Percentiles rank a stretch among this genome's conserved stretches.
These are phyloP conservation scores for Poecile atricapillus DNA, from an alignment of 2,113 vertebrate genomes.

Conservation along the genomic window DNA sequence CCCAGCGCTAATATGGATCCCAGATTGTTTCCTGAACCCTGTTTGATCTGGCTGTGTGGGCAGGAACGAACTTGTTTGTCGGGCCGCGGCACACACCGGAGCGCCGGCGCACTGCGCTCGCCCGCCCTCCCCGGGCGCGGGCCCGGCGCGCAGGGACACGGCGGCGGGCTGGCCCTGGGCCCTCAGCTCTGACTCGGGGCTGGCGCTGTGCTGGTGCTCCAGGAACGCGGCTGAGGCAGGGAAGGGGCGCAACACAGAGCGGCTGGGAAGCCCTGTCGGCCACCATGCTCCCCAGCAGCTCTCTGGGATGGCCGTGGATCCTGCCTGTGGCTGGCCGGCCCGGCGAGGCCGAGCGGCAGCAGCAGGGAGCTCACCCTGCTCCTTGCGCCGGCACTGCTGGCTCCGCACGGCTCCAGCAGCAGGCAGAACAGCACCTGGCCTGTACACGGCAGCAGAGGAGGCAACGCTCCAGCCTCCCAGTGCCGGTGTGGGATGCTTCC, in stretches of 20 bases:
- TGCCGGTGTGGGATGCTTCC: fast-evolving
- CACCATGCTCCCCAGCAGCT: fast-evolving
- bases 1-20: background rate
- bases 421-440: fast-evolving
- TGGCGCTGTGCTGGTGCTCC: fast-evolving
- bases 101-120: fast-evolving
- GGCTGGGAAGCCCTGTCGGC: fast-evolving
- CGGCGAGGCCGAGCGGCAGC: fast-evolving
- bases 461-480: background rate
- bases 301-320: fast-evolving
- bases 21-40: background rate
- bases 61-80: fast-evolving
- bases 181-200: background rate
- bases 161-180: fast-evolving
- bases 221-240: background rate
- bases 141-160: fast-evolving
- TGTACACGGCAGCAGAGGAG: background rate
- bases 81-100: fast-evolving
- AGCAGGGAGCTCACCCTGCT: background rate
- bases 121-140: fast-evolving
- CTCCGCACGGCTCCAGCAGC: background rate
- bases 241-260: fast-evolving
- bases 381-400: fast-evolving
- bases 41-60: constrained; percentile 23
- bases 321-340: fast-evolving